Evolutionary conservation across 2,797 vertebrate species (phyloP), one percentile per base, ranked within the genome.

Genomic region (Channallabes apus): DNA sequence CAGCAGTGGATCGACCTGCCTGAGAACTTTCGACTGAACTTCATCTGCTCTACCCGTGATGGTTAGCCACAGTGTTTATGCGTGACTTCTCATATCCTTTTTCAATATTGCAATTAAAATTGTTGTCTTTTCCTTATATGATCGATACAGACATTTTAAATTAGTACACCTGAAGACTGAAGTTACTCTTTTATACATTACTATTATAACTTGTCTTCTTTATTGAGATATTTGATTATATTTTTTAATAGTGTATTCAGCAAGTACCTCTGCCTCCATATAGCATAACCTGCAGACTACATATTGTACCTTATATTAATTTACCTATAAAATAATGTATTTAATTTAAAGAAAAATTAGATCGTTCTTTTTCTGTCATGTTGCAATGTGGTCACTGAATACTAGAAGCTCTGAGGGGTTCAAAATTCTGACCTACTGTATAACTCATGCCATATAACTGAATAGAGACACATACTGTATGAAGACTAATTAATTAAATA

Each of bases 21-120:
- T 41, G 41, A 41, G 41, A 41, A 6, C 41, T 1, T 6, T 41
- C 41, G 7, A 7, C 78, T 80, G 38, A 80, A 80, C 62, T 67
- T 80, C 78, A 80, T 80, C 79, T 80, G 61, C 18, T 17, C 38
- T 17, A 67, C 6, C n/a, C 51, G 67, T 46, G 38, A 80, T 0
- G 38, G 62, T 80, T 6, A 80, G 61, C 17, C 59, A 24, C 58
- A 56, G 6, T 18, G 58, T 18, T 38, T 38, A 20, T n/a, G 58
- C 20, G 12, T 38, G 9, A n/a, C 2, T 6, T 54, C 6, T 27
- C 2, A n/a, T n/a, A n/a, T 7, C 2, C 5, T 27, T 27, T 46
- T 75, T 54, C n/a, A 7, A 17, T 54, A 54, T 75, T 75, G 3
- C 6, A 54, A 54, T 75, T 46, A 41, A 71, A 71, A 9, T 71